A percentile compares a stretch with the other conserved stretches of the same genome.
These are phyloP conservation scores for Pasiphila rectangulata DNA, from an alignment of 2,888 invertebrate species.

Conservation along the genomic window DNA sequence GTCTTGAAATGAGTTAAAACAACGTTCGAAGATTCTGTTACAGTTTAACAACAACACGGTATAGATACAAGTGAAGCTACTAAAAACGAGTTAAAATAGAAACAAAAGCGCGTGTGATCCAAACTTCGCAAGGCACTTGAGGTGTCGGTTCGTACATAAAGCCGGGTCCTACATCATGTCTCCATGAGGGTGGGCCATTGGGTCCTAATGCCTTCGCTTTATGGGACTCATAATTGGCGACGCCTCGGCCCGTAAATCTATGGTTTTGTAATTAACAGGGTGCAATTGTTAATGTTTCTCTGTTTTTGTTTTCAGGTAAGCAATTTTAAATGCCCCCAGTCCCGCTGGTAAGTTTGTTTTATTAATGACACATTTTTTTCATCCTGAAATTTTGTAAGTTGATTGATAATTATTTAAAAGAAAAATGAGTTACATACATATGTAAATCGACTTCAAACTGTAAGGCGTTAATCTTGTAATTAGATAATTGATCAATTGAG, in stretches of 20 bases:
- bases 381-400: too few relatives aligned
- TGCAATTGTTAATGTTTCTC: constrained; percentile 42
- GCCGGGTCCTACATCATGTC: constrained; percentile 4
- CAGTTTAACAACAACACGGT: too few relatives aligned
- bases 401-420: too few relatives aligned
- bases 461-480: too few relatives aligned
- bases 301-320: constrained; percentile 66
- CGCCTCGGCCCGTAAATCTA: constrained; percentile 43
- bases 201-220: constrained; percentile 44
- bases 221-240: constrained; percentile 63
- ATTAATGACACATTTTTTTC: neutral
- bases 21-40: too few relatives aligned
- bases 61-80: too few relatives aligned
- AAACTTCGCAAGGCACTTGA: neutral
- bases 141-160: constrained; percentile 3
- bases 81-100: too few relatives aligned
- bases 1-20: too few relatives aligned
- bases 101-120: too few relatives aligned
- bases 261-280: constrained; percentile 52
- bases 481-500: too few relatives aligned
- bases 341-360: constrained; percentile 12
- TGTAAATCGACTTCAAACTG: too few relatives aligned
- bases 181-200: constrained; percentile 32
- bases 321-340: constrained; percentile 16
- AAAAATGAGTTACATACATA: too few relatives aligned